Evolutionary conservation across 2,797 vertebrate species (phyloP).

Genomic region (Coregonus suidteri): DNA sequence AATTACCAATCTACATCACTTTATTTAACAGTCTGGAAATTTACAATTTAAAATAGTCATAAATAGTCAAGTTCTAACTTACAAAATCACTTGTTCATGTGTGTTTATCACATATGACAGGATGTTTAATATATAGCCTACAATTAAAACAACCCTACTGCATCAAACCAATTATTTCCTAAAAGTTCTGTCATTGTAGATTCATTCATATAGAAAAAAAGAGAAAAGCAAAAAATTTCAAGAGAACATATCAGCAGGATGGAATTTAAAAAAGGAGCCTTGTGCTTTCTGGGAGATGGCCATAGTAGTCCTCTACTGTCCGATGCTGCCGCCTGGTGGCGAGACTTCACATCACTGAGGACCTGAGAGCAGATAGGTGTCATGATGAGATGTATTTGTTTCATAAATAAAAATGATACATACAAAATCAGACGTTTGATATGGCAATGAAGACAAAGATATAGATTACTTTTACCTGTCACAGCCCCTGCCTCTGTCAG

Average conservation of each 20-base stretch:
- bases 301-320: constrained; percentile 37
- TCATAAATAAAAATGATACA: background rate
- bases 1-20: constrained; percentile 16
- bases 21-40: constrained; percentile 43
- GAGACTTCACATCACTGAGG: constrained; percentile 31
- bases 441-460: background rate
- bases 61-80: constrained; percentile 4
- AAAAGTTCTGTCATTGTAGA: constrained; percentile 7
- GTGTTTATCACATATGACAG: background rate
- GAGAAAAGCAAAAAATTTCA: constrained; percentile 7
- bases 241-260: constrained; percentile 29
- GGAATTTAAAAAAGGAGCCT: constrained; percentile 38
- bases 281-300: constrained; percentile 33
- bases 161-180: background rate
- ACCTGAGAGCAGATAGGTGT: constrained; percentile 14
- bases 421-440: background rate
- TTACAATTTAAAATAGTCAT: constrained; percentile 39
- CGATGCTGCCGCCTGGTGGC: constrained; percentile 59
- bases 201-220: constrained; percentile 28
- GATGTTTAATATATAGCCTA: background rate
- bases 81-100: constrained; percentile 30
- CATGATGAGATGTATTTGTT: background rate
- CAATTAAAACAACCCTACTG: background rate
- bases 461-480: constrained; percentile 69
- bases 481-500: constrained; percentile 69